These are phyloP conservation scores for Hippolais icterina DNA, from an alignment of 2,113 vertebrate species.

Conservation along the genomic window DNA sequence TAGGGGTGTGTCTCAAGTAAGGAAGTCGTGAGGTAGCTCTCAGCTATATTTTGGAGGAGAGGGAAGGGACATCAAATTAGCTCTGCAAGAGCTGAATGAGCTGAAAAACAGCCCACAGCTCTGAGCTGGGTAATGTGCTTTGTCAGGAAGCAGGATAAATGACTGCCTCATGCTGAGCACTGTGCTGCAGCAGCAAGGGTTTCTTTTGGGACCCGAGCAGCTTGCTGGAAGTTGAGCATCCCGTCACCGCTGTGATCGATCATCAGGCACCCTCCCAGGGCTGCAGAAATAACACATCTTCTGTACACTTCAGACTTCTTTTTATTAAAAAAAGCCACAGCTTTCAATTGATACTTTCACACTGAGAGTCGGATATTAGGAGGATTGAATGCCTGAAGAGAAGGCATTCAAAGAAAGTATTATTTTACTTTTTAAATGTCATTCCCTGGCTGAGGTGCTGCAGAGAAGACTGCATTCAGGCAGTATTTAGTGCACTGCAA, in stretches of 20 bases:
- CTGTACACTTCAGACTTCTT: not conserved
- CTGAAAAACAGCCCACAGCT: not conserved
- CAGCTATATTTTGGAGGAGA: not conserved
- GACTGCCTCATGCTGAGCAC: not conserved
- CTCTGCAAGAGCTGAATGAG: not conserved
- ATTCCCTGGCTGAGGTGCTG: not conserved
- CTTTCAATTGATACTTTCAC: conserved; percentile 13
- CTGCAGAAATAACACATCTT: not conserved
- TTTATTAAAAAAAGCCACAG: not conserved
- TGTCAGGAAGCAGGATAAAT: conserved; percentile 24
- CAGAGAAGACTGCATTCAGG: not conserved
- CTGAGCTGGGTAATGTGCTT: not conserved
- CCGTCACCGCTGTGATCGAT: not conserved
- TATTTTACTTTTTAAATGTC: not conserved
- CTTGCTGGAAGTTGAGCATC: not conserved
- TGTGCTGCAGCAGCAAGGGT: not conserved
- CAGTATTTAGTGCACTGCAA: not conserved
- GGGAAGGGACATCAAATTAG: not conserved
- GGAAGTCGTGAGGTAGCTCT: not conserved
- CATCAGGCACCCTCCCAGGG: not conserved
- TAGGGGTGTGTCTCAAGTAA: not conserved
- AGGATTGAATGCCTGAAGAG: not conserved
- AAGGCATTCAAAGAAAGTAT: not conserved
- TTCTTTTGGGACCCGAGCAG: not conserved
- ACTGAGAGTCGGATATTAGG: not conserved